Percentiles rank a stretch among this genome's conserved stretches.
These are phyloP conservation scores for Augochlora pura DNA, from an alignment of 1,140 invertebrate species.

Conservation along the genomic window DNA sequence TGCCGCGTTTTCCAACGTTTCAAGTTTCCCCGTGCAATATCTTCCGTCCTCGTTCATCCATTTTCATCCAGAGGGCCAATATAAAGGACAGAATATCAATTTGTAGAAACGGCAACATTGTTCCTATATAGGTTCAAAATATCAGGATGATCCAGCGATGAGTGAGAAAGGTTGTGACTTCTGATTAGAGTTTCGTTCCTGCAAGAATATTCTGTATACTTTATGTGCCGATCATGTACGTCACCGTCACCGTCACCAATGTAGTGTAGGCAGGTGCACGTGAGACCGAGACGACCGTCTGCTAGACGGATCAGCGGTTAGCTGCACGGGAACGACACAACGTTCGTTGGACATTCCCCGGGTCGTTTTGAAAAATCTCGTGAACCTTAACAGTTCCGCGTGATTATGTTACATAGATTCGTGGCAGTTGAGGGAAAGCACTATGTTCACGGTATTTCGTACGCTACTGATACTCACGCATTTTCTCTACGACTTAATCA, in stretches of 20 bases:
- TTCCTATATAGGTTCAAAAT: too few species aligned
- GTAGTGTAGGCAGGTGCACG: slow-evolving; percentile 21
- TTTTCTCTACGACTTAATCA: slow-evolving; percentile 24
- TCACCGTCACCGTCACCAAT: slow-evolving; percentile 3
- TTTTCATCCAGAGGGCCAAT: too few species aligned
- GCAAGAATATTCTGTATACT: too few species aligned
- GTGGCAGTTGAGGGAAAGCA: slow-evolving; percentile 1
- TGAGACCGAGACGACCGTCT: slow-evolving; percentile 35
- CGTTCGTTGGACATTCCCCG: slow-evolving; percentile 20
- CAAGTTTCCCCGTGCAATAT: too few species aligned
- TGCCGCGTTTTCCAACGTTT: too few species aligned
- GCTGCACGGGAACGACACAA: background rate
- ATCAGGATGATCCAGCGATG: too few species aligned
- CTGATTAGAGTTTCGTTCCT: too few species aligned
- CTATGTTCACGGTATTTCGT: slow-evolving; percentile 47
- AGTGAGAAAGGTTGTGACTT: too few species aligned
- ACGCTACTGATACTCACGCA: slow-evolving; percentile 40
- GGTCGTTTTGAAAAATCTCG: background rate
- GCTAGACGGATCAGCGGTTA: slow-evolving; percentile 17
- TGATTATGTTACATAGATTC: slow-evolving; percentile 52
- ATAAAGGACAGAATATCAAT: too few species aligned
- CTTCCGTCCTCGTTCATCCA: too few species aligned
- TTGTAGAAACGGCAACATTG: too few species aligned
- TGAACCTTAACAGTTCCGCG: background rate
- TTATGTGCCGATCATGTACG: background rate